Percentiles rank a stretch among this genome's conserved stretches.
Evolutionary conservation across 53 echinoderm and acorn worm genomes (phyloP).

Genomic region (Luidia sarsii): DNA sequence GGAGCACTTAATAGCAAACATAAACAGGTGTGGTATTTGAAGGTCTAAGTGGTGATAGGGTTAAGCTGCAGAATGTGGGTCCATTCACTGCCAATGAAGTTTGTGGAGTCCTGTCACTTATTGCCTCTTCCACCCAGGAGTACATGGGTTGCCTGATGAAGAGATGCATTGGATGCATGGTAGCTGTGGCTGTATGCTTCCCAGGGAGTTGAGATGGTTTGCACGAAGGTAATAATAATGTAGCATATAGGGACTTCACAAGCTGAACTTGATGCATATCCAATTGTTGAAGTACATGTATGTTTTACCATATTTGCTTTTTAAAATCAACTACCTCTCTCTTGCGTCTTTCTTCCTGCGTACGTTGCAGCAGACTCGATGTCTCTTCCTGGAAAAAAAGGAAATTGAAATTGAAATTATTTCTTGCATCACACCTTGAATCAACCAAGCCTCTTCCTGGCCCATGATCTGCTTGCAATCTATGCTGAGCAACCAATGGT

Average conservation of each 20-base stretch:
- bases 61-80: no score
- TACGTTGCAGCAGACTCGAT: conserved; percentile 78
- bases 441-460: no score
- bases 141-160: not conserved
- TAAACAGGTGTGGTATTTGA: no score
- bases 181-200: not conserved
- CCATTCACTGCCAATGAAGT: no score
- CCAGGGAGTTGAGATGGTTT: not conserved
- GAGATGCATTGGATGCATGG: not conserved
- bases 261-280: not conserved
- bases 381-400: conserved; percentile 71
- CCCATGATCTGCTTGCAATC: not conserved
- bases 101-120: no score
- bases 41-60: no score
- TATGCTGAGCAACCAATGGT: not conserved
- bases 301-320: not conserved
- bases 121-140: no score
- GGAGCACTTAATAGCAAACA: no score
- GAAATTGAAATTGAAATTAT: not conserved
- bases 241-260: not conserved
- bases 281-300: not conserved
- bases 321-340: conserved; percentile 66
- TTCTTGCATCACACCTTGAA: not conserved
- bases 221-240: not conserved
- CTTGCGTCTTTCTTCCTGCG: conserved; percentile 85